Evolutionary conservation across 2,888 invertebrate genomes (phyloP).

Genomic region (Palloptera scutellata): DNA sequence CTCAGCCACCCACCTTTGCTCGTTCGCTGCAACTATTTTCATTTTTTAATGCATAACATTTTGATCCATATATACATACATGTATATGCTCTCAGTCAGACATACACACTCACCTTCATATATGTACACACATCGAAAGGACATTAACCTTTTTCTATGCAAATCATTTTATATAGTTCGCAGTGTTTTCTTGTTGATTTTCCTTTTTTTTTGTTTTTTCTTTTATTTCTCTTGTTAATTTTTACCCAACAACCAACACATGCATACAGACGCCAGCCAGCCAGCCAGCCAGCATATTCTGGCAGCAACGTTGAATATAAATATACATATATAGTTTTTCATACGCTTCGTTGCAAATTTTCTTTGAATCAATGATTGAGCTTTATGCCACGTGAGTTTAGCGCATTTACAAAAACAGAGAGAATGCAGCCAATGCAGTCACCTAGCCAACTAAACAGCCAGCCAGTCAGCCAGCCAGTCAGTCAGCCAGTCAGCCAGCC

Average conservation of each 20-base stretch:
- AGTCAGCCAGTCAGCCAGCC: too few species aligned
- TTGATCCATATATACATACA: too few species aligned
- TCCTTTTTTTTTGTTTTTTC: too few species aligned
- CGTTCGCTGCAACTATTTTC: too few species aligned
- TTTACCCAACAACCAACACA: too few species aligned
- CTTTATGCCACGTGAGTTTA: constrained; percentile 32
- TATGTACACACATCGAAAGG: constrained; percentile 29
- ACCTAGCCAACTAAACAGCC: too few species aligned
- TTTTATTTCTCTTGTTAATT: too few species aligned
- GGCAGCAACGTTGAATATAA: neutral
- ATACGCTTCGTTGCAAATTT: constrained; percentile 13
- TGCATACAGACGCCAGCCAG: neutral
- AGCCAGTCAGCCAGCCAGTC: too few species aligned
- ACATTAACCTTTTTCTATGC: constrained; percentile 36
- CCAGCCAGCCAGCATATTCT: neutral
- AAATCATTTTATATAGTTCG: constrained; percentile 10
- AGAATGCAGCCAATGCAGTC: neutral
- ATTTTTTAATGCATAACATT: too few species aligned
- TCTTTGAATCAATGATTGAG: constrained; percentile 38
- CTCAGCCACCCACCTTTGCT: too few species aligned
- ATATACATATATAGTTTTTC: neutral
- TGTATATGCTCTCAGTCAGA: neutral
- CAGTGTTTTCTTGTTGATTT: too few species aligned
- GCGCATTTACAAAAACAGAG: neutral
- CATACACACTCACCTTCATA: constrained; percentile 11